A percentile compares a stretch with the other conserved stretches of the same genome.
Evolutionary conservation across 2,888 invertebrate genomes (phyloP).

Genomic region (Punctoribates punctum): DNA sequence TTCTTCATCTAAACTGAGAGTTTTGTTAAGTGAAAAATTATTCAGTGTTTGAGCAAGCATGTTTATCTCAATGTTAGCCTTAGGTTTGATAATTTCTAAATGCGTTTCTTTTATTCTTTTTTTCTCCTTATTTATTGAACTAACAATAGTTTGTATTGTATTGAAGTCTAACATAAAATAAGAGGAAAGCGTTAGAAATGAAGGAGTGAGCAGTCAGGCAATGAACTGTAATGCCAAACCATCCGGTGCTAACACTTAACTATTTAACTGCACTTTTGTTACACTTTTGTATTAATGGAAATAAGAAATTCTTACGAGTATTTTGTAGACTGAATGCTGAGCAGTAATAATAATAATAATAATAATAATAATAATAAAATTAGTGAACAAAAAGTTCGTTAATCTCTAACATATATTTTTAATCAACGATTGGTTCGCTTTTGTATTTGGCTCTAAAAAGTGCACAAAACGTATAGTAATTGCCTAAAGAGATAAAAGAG

Average conservation of each 20-base stretch:
- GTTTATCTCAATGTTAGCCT: no score
- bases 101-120: background rate
- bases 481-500: slow-evolving; percentile 28
- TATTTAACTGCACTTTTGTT: slow-evolving; percentile 35
- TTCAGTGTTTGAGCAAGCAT: background rate
- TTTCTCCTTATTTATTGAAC: background rate
- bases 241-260: slow-evolving; percentile 34
- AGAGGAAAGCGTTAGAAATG: background rate
- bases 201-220: slow-evolving; percentile 9
- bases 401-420: slow-evolving; percentile 28
- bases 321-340: slow-evolving; percentile 6
- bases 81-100: background rate
- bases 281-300: slow-evolving; percentile 30
- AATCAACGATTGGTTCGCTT: background rate
- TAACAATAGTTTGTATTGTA: background rate
- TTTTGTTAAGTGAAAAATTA: background rate
- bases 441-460: background rate
- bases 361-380: slow-evolving; percentile 17
- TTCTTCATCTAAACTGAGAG: background rate
- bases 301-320: slow-evolving; percentile 25
- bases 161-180: slow-evolving; percentile 13
- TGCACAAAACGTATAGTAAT: background rate
- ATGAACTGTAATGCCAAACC: slow-evolving; percentile 33
- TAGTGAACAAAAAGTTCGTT: slow-evolving; percentile 23
- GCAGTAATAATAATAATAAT: no score